A percentile compares a stretch with the other conserved stretches of the same genome.
These are phyloP conservation scores for Acanthosoma haemorrhoidale DNA, from an alignment of 2,888 invertebrate genomes.

Conservation along the genomic window DNA sequence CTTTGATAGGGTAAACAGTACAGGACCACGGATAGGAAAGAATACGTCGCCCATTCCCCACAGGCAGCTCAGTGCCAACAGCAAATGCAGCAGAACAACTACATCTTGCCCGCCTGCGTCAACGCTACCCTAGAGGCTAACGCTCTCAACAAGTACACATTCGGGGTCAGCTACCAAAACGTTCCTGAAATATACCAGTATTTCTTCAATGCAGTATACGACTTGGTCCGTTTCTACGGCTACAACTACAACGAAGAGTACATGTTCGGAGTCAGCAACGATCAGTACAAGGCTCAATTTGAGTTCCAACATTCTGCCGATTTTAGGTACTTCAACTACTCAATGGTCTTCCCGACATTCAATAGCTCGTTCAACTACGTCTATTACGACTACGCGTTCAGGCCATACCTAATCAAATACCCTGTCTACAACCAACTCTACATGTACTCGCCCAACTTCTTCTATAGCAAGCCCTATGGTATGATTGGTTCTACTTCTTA, in stretches of 20 bases:
- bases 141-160: conserved; percentile 51
- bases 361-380: conserved; percentile 49
- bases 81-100: conserved; percentile 54
- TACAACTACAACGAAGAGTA: conserved; percentile 53
- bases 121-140: conserved; percentile 53
- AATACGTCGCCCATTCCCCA: conserved; percentile 50
- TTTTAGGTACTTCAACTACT: conserved; percentile 50
- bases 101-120: conserved; percentile 55
- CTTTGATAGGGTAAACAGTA: conserved; percentile 47
- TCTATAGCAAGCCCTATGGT: background rate
- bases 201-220: conserved; percentile 50
- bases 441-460: background rate
- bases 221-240: conserved; percentile 49
- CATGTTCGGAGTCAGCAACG: conserved; percentile 45
- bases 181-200: conserved; percentile 48
- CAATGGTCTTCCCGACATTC: conserved; percentile 48
- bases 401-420: conserved; percentile 50
- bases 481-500: too few species aligned
- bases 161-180: conserved; percentile 52
- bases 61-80: conserved; percentile 50
- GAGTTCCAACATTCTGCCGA: conserved; percentile 49
- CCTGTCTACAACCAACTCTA: conserved; percentile 46
- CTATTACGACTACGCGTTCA: conserved; percentile 47
- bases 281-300: conserved; percentile 50
- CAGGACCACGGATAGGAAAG: conserved; percentile 51